Conservation (phyloP, 92 coral and sea anemone species). For the Anthopleura xanthogrammica region DNA sequence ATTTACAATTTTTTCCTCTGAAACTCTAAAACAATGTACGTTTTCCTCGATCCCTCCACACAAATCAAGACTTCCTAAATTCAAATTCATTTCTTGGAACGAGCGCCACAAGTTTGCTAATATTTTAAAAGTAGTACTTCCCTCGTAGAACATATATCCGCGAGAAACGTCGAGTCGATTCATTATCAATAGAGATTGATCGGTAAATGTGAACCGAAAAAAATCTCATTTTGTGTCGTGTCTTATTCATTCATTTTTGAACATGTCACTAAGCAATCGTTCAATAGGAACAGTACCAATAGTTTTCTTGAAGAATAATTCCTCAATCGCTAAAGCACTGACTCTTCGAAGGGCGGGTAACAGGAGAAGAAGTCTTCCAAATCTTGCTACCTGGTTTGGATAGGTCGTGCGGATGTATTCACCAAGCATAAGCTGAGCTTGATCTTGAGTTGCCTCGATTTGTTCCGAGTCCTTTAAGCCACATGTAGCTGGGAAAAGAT, state of each 20-base stretch:
- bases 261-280: constrained; percentile 84
- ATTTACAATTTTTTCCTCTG: too few relatives aligned
- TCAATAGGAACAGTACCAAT: constrained; percentile 94
- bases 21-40: too few relatives aligned
- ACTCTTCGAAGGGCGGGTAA: constrained; percentile 80
- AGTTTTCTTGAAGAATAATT: constrained; percentile 87
- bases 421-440: constrained; percentile 90
- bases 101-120: too few relatives aligned
- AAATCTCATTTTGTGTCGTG: neutral
- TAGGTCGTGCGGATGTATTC: constrained; percentile 80
- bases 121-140: too few relatives aligned
- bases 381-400: constrained; percentile 80
- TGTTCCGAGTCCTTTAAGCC: constrained; percentile 88
- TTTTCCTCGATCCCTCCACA: too few relatives aligned
- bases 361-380: constrained; percentile 84
- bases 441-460: constrained; percentile 87
- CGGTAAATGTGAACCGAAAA: neutral
- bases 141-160: too few relatives aligned
- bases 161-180: neutral
- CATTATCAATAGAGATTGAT: neutral
- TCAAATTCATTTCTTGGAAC: too few relatives aligned
- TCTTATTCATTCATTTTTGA: constrained; percentile 57
- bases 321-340: constrained; percentile 80
- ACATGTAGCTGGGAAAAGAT: constrained; percentile 55
- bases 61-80: too few relatives aligned